Evolutionary conservation across 2,797 vertebrate genomes (phyloP).

Genomic region (Schizothorax lantsangensis): DNA sequence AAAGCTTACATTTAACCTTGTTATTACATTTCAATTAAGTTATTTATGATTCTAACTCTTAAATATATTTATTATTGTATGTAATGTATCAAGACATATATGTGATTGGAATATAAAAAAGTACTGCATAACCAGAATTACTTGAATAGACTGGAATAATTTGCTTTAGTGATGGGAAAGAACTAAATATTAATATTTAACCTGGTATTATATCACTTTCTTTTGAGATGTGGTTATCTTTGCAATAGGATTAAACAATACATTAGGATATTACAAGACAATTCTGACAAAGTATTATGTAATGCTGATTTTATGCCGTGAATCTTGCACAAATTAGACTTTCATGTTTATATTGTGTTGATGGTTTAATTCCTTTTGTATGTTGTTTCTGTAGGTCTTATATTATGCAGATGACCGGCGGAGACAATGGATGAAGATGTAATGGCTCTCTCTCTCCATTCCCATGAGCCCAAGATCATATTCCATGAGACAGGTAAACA

Average conservation of each 20-base stretch:
- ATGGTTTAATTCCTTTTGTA: background rate
- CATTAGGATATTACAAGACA: background rate
- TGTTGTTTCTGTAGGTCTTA: slow-evolving; percentile 35
- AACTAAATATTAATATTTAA: background rate
- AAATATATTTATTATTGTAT: background rate
- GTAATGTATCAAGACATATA: background rate
- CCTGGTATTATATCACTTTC: background rate
- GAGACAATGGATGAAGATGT: slow-evolving; percentile 91
- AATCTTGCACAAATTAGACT: background rate
- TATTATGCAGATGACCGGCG: slow-evolving; percentile 79
- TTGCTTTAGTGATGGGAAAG: background rate
- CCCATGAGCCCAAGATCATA: slow-evolving; percentile 83
- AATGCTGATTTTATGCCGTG: background rate
- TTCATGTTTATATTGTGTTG: background rate
- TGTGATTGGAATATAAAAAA: background rate
- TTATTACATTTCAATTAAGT: background rate
- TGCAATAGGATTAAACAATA: background rate
- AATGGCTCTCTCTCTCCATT: slow-evolving; percentile 81
- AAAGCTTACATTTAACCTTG: background rate
- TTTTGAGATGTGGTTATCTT: background rate
- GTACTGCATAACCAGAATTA: background rate
- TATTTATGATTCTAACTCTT: background rate
- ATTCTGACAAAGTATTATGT: background rate
- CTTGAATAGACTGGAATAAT: background rate
- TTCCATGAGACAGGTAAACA: slow-evolving; percentile 77